Evolutionary conservation across 2,888 invertebrate species (phyloP), one percentile per base, ranked within the genome.

Genomic region (Molorchus minor): DNA sequence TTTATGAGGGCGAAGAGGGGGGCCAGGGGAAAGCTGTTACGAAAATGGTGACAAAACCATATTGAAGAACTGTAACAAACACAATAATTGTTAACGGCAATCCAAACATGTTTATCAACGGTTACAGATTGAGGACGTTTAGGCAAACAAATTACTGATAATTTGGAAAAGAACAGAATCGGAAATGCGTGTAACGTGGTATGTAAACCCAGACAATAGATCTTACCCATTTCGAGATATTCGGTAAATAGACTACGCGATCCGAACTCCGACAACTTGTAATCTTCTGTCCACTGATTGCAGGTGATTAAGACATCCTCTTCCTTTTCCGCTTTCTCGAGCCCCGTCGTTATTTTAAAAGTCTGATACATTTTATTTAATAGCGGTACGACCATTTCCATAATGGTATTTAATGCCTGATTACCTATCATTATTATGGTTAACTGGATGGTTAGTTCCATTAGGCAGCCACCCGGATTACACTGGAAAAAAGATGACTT

Each of bases 341-440:
- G 75, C 10, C 85, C 84, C 7, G 83, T 80, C 55, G 80, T 83
- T 1, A 84, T 75, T 64, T 80, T 75, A 57, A 81, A 75, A 0
- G 79, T 77, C 47, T 80, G 80, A 64, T 81, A 89, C 86, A 83
- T 83, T 70, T 87, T 87, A 60, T 76, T 81, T 25, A 85, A 68
- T 58, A 85, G 78, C 0, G 94, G 94, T 65, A 89, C 81, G 0
- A 89, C 75, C 84, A 92, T 90, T 83, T 95, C 94, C 68, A 92
- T 79, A 4, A 92, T 82, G 10, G 89, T 88, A 76, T 89, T 90
- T 62, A 94, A 82, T 1, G 90, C 87, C 81, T 94, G 94, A 75
- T 94, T 94, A 58, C 94, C 94, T 30, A 92, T 86, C 89, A 92
- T 91, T 60, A 94, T 93, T 69, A 94, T 92, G 0, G 89, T 88